Evolutionary conservation across 2,888 invertebrate genomes (phyloP), one percentile per base, ranked within the genome.

Genomic region (Polydrusus cervinus): DNA sequence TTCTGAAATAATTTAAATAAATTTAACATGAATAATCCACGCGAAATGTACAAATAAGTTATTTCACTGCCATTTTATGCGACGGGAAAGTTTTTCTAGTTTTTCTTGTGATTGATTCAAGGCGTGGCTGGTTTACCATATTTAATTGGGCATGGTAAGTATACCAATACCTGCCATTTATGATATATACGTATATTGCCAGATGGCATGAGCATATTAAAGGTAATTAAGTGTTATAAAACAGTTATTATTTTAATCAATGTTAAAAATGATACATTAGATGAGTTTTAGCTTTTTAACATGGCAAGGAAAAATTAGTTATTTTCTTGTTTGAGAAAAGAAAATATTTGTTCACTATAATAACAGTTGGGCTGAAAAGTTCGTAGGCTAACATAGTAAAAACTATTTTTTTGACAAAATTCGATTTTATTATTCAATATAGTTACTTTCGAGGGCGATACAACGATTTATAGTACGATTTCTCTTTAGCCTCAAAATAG

Each of bases 1-100:
- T 70, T 67, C 62, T 55, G 55, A 25, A 65, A 71, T 71, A 69
- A 77, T 77, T 78, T 77, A 74, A 79, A 80, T 80, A 79, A 76
- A 79, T 78, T 67, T 68, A 43, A 30, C 30, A 64, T 64, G 47
- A 47, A 64, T 40, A 64, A 11, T 30, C 64, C 38, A 34, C 25
- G 49, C 30, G 49, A 64, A 64, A 64, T 30, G 64, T 47, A 49
- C 64, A 64, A 64, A 64, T 64, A 45, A 64, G 64, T 30, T 64
- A 64, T 64, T 64, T 20, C 18, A 30, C 47, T 64, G 64, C 64
- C 49, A 25, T 64, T 64, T 64, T 64, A 64, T 64, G 49, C 47
- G 25, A 64, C 47, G 71, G 20, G 25, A 49, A 38, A 47, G 45
- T 65, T 65, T 65, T 65, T 53, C 64, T 49, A 40, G 49, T 64